These are phyloP conservation scores for Phyllostomus discolor DNA, from an alignment of 2,113 vertebrate species.

Conservation along the genomic window DNA sequence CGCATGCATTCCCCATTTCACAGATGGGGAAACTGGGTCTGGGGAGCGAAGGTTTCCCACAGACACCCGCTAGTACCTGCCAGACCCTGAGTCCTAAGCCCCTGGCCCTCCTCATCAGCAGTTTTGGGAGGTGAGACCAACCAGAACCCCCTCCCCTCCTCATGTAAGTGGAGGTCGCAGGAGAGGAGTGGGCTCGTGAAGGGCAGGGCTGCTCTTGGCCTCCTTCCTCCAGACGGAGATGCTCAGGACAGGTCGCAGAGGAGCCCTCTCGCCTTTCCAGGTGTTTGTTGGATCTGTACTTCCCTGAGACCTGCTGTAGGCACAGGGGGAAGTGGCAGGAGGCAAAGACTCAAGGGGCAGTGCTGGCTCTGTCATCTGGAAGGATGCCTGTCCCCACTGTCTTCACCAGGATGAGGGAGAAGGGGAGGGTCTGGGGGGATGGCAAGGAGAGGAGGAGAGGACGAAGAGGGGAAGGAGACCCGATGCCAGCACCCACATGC, in stretches of 20 bases:
- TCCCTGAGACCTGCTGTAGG: not conserved
- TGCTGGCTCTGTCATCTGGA: not conserved
- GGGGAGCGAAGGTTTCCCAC: not conserved
- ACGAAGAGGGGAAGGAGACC: not conserved
- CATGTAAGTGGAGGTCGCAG: not conserved
- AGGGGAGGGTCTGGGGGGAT: rapidly evolving
- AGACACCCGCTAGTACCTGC: rapidly evolving
- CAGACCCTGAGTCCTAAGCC: not conserved
- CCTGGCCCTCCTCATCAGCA: too few species aligned
- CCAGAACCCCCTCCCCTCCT: too few species aligned
- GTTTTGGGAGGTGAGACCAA: not conserved
- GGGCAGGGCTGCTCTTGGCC: not conserved
- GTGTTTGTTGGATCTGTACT: not conserved
- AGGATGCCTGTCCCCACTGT: not conserved
- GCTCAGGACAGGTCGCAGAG: not conserved
- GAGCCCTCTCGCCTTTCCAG: rapidly evolving
- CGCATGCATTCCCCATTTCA: not conserved
- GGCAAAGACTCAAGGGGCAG: not conserved
- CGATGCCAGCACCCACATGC: not conserved
- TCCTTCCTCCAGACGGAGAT: not conserved
- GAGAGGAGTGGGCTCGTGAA: rapidly evolving
- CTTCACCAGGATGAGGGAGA: not conserved
- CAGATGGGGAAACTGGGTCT: not conserved
- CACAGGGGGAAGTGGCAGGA: not conserved
- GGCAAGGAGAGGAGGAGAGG: too few species aligned